Evolutionary conservation across 2,888 invertebrate species (phyloP).

Genomic region (Cerastoderma edule): DNA sequence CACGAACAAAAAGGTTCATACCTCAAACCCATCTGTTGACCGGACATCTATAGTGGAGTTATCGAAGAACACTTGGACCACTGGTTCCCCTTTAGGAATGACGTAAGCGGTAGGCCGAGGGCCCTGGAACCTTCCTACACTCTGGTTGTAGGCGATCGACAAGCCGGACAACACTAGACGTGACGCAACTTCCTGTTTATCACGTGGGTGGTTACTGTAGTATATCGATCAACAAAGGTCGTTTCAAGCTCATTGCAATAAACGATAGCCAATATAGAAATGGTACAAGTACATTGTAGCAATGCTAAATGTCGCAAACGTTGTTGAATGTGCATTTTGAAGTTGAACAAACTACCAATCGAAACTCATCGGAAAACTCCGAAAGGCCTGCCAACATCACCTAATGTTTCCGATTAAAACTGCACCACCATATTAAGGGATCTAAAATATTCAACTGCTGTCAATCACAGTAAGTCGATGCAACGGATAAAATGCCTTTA

Average conservation of each 20-base stretch:
- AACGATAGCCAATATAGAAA: not conserved
- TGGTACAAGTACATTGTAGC: not conserved
- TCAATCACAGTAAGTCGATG: too few relatives aligned
- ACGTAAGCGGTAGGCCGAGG: constrained; percentile 64
- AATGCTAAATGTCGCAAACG: not conserved
- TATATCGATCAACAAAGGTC: not conserved
- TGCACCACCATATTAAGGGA: too few relatives aligned
- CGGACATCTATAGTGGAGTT: constrained; percentile 5
- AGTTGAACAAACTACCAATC: not conserved
- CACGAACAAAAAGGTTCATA: constrained; percentile 17
- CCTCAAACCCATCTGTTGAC: constrained; percentile 65
- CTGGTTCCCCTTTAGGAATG: constrained; percentile 47
- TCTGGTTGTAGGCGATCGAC: constrained; percentile 71
- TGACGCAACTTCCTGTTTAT: constrained; percentile 75
- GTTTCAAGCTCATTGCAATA: not conserved
- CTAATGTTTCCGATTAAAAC: too few relatives aligned
- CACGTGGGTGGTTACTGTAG: constrained; percentile 73
- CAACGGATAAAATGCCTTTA: too few relatives aligned
- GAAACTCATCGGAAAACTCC: too few relatives aligned
- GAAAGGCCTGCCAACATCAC: too few relatives aligned
- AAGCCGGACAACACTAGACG: constrained; percentile 72
- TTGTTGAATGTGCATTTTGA: not conserved
- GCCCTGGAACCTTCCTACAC: constrained; percentile 67
- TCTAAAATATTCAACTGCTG: too few relatives aligned
- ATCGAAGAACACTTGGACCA: constrained; percentile 42